Conservation (phyloP, 1,140 invertebrate species). For the Glossosoma conforme region DNA sequence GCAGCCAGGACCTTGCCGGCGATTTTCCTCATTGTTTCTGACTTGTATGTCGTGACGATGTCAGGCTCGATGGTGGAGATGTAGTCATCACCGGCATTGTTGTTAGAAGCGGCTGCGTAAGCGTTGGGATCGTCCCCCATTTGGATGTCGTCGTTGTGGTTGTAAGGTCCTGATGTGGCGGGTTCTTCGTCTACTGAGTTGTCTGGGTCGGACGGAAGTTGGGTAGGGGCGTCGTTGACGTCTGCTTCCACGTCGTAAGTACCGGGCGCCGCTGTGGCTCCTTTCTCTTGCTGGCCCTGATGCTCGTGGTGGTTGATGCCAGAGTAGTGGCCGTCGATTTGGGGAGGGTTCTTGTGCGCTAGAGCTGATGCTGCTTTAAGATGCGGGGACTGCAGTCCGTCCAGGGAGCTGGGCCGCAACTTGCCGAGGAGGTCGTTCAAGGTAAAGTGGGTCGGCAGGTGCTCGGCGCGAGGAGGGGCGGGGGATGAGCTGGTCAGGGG, state of each 20-base stretch:
- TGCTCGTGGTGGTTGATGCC: conserved; percentile 43
- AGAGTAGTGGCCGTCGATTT: conserved; percentile 49
- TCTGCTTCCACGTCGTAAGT: conserved; percentile 42
- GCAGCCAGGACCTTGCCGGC: conserved; percentile 46
- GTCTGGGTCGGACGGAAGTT: conserved; percentile 32
- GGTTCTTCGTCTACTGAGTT: conserved; percentile 36
- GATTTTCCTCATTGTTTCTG: conserved; percentile 35
- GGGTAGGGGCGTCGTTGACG: conserved; percentile 35
- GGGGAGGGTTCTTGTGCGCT: conserved; percentile 40
- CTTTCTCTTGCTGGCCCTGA: conserved; percentile 35
- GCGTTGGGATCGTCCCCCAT: conserved; percentile 50
- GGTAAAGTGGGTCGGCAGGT: conserved; percentile 48
- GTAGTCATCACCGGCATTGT: conserved; percentile 38
- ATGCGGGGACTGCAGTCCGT: conserved; percentile 47
- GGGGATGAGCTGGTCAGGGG: conserved; percentile 48
- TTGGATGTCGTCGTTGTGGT: conserved; percentile 47
- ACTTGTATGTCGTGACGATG: conserved; percentile 40
- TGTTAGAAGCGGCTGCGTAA: conserved; percentile 35
- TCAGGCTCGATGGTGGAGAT: conserved; percentile 55
- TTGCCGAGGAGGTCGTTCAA: conserved; percentile 49
- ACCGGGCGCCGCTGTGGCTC: conserved; percentile 28
- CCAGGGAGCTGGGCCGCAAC: conserved; percentile 46
- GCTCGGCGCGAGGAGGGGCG: conserved; percentile 46
- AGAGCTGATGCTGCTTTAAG: conserved; percentile 40
- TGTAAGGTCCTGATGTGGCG: conserved; percentile 51